Percentiles rank a stretch among this genome's conserved stretches.
phyloP scores from a whole-genome alignment of 2,888 invertebrate species.

The Heliothis peltigera region DNA sequence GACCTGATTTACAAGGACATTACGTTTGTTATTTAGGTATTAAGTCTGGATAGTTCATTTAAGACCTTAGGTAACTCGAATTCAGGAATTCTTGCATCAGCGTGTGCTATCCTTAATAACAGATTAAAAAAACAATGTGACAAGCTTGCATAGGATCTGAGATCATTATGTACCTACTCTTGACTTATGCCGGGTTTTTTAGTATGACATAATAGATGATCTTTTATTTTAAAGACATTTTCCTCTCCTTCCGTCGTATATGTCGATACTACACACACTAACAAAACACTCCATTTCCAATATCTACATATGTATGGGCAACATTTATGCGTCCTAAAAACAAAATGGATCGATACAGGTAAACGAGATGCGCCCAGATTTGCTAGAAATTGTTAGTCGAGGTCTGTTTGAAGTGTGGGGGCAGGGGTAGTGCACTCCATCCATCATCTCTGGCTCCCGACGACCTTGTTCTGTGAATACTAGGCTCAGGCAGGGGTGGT shows the following conservation, averaged over 20 bases:
- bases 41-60: constrained; percentile 27
- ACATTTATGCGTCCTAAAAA: background rate
- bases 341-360: constrained; percentile 31
- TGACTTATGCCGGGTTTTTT: no score
- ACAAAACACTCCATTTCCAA: no score
- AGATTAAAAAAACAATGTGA: no score
- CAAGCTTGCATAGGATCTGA: no score
- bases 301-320: constrained; percentile 14
- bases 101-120: background rate
- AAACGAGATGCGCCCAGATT: constrained; percentile 13
- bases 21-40: constrained; percentile 9
- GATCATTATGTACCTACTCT: no score
- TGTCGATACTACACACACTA: no score
- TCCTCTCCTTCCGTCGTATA: no score
- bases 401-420: constrained; percentile 18
- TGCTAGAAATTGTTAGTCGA: constrained; percentile 19
- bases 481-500: constrained; percentile 20
- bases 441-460: constrained; percentile 26
- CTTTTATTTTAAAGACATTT: no score
- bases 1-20: constrained; percentile 32
- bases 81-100: no score
- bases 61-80: no score
- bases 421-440: constrained; percentile 30
- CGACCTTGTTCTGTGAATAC: constrained; percentile 8
- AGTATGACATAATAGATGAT: no score